Evolutionary conservation across 2,113 vertebrate genomes (phyloP).

Genomic region (Solenodon paradoxus): DNA sequence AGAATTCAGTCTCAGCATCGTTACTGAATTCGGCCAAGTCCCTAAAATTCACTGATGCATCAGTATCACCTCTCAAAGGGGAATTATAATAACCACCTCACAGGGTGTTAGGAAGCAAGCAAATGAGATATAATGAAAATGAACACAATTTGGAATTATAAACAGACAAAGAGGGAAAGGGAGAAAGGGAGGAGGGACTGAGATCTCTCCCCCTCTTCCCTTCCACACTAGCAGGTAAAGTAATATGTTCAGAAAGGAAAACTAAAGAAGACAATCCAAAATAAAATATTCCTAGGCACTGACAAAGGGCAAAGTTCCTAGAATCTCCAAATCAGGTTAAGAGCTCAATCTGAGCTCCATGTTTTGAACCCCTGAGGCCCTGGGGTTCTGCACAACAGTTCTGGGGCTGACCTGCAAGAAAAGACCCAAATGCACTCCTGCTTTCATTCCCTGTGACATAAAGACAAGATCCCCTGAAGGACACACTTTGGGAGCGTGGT

Average conservation of each 20-base stretch:
- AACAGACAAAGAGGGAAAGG: neutral
- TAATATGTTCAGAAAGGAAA: neutral
- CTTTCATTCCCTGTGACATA: neutral
- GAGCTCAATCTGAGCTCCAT: neutral
- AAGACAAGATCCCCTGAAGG: neutral
- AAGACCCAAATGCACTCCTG: neutral
- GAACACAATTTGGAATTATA: neutral
- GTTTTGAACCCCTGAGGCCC: neutral
- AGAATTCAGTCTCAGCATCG: neutral
- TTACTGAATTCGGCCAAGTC: neutral
- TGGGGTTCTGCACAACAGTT: neutral
- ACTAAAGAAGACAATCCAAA: neutral
- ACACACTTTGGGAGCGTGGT: accelerated
- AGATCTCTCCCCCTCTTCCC: neutral
- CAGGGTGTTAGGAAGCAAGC: neutral
- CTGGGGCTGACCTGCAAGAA: neutral
- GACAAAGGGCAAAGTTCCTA: neutral
- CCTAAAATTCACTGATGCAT: neutral
- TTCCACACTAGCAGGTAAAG: neutral
- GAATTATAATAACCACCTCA: neutral
- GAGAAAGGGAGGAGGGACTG: neutral
- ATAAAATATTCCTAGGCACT: neutral
- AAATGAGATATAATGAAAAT: neutral
- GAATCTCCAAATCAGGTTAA: neutral
- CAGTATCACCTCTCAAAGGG: neutral